Evolutionary conservation across 2,888 invertebrate species (phyloP).

Genomic region (Nysson spinosus): DNA sequence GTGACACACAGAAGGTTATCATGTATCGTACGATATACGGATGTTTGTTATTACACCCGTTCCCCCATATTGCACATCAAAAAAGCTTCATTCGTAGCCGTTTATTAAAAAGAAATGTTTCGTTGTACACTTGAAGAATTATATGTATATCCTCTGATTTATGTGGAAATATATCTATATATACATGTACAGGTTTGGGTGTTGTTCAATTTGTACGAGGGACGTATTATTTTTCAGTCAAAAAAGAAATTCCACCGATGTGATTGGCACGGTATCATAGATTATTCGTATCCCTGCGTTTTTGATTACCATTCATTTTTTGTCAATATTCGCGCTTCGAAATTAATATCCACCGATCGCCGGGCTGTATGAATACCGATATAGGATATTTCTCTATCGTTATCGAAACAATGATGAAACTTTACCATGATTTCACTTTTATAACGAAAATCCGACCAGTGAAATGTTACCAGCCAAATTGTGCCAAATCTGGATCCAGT

Average conservation of each 20-base stretch:
- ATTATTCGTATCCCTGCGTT: conserved; percentile 29
- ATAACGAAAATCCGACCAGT: conserved; percentile 4
- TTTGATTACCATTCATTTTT: conserved; percentile 52
- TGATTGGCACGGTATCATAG: conserved; percentile 8
- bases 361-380: conserved; percentile 17
- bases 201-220: conserved; percentile 22
- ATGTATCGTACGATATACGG: neutral
- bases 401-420: conserved; percentile 40
- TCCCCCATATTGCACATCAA: neutral
- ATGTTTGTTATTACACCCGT: neutral
- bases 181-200: too few species aligned
- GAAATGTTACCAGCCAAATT: conserved; percentile 22
- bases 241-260: conserved; percentile 27
- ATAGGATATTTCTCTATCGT: conserved; percentile 18
- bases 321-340: conserved; percentile 16
- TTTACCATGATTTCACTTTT: conserved; percentile 17
- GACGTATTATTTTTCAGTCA: conserved; percentile 36
- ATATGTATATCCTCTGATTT: neutral
- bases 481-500: conserved; percentile 21
- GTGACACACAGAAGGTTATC: too few species aligned
- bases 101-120: neutral
- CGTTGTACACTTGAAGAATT: neutral
- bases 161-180: neutral
- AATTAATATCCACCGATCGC: conserved; percentile 56
- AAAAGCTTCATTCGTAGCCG: neutral